Evolutionary conservation across 2,888 invertebrate species (phyloP).

Genomic region (Synergus itoensis): DNA sequence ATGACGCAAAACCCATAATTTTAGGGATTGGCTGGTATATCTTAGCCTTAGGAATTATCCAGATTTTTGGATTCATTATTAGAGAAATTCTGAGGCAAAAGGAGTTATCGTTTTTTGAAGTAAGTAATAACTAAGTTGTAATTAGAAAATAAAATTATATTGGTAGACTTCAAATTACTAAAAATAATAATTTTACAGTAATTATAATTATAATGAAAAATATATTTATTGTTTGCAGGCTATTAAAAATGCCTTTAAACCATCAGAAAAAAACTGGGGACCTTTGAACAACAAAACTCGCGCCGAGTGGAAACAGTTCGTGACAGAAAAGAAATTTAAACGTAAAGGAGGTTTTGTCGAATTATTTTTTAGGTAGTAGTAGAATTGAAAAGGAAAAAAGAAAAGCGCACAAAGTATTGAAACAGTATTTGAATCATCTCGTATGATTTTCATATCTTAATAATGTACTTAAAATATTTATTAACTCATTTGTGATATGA

Average conservation of each 20-base stretch:
- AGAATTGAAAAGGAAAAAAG: not conserved
- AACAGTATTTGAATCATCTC: no score
- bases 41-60: slow-evolving; percentile 78
- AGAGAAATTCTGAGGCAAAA: slow-evolving; percentile 66
- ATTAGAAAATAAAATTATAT: not conserved
- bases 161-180: no score
- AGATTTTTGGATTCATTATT: slow-evolving; percentile 79
- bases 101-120: slow-evolving; percentile 66
- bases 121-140: slow-evolving; percentile 55
- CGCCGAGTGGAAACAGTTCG: slow-evolving; percentile 71
- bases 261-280: slow-evolving; percentile 69
- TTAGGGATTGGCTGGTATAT: slow-evolving; percentile 80
- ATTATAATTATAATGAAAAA: not conserved
- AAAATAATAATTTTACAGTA: not conserved
- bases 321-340: slow-evolving; percentile 59
- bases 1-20: slow-evolving; percentile 5
- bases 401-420: not conserved
- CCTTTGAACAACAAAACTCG: slow-evolving; percentile 65
- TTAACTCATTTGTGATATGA: no score
- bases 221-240: slow-evolving; percentile 59
- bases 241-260: slow-evolving; percentile 65
- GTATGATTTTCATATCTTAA: no score
- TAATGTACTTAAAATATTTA: no score
- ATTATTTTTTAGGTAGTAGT: slow-evolving; percentile 48
- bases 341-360: slow-evolving; percentile 49